Percentiles rank a stretch among this genome's conserved stretches.
phyloP scores from a whole-genome alignment of 1,140 invertebrate species.

The Drosophila aff. region DNA sequence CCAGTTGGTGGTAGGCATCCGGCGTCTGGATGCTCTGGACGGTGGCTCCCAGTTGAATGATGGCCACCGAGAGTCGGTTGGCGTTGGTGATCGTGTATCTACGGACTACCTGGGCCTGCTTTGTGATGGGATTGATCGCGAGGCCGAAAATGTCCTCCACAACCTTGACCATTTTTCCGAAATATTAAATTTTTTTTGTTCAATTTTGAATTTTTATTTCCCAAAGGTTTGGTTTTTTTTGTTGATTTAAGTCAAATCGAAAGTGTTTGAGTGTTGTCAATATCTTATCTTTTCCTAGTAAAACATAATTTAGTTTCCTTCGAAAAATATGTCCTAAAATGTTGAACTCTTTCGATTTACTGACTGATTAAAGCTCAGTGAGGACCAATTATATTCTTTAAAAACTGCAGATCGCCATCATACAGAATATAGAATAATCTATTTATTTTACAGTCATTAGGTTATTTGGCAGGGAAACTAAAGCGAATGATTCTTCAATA shows the following conservation, averaged over 20 bases:
- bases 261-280: neutral
- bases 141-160: slow-evolving; percentile 74
- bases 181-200: neutral
- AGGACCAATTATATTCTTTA: too few species aligned
- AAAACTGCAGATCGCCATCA: neutral
- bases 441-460: slow-evolving; percentile 6
- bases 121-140: slow-evolving; percentile 65
- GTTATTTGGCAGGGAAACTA: neutral
- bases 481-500: neutral
- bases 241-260: neutral
- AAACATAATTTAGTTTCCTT: too few species aligned
- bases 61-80: slow-evolving; percentile 85
- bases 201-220: slow-evolving; percentile 31
- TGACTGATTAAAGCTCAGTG: neutral
- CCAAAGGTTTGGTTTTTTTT: neutral
- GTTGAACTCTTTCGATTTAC: neutral
- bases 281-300: too few species aligned
- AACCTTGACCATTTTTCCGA: slow-evolving; percentile 51
- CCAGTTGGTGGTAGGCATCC: slow-evolving; percentile 88
- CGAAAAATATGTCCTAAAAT: too few species aligned
- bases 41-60: slow-evolving; percentile 88
- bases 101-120: slow-evolving; percentile 82
- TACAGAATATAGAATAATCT: neutral
- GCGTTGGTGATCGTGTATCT: slow-evolving; percentile 88
- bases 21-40: slow-evolving; percentile 90